Conservation (phyloP, 2,113 vertebrate genomes). For the Eidolon helvum region DNA sequence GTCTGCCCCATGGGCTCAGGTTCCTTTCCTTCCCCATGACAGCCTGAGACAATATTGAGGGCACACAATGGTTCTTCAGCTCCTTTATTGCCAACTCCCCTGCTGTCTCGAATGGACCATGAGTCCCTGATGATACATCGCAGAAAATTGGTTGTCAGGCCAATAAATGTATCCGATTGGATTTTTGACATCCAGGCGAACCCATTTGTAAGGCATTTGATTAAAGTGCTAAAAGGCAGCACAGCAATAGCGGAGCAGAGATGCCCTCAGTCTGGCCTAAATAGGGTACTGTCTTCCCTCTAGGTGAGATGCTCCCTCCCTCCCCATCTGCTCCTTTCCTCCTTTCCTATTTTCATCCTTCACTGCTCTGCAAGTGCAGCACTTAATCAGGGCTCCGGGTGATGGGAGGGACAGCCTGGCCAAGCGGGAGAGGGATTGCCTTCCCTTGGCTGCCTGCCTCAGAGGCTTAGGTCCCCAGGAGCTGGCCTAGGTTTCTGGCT, state of each 20-base stretch:
- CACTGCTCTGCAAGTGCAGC: not conserved
- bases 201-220: conserved; percentile 32
- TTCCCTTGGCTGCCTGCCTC: not conserved
- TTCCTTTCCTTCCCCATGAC: not conserved
- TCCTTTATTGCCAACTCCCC: conserved; percentile 46
- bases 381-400: not conserved
- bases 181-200: conserved; percentile 63
- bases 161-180: conserved; percentile 71
- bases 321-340: not conserved
- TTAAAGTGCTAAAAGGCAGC: conserved; percentile 71
- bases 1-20: not conserved
- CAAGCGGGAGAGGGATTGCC: not conserved
- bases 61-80: not conserved
- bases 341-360: conserved; percentile 34
- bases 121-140: conserved; percentile 46
- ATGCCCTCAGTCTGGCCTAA: conserved; percentile 54
- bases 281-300: conserved; percentile 49
- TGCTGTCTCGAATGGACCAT: conserved; percentile 32
- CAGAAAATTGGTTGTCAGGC: conserved; percentile 74
- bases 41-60: not conserved
- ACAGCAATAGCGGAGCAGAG: conserved; percentile 30
- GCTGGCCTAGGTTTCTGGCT: not conserved
- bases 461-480: not conserved
- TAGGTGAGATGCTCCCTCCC: not conserved
- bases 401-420: not conserved